Evolutionary conservation across 2,113 vertebrate genomes (phyloP).

Genomic region (Chaenocephalus aceratus): DNA sequence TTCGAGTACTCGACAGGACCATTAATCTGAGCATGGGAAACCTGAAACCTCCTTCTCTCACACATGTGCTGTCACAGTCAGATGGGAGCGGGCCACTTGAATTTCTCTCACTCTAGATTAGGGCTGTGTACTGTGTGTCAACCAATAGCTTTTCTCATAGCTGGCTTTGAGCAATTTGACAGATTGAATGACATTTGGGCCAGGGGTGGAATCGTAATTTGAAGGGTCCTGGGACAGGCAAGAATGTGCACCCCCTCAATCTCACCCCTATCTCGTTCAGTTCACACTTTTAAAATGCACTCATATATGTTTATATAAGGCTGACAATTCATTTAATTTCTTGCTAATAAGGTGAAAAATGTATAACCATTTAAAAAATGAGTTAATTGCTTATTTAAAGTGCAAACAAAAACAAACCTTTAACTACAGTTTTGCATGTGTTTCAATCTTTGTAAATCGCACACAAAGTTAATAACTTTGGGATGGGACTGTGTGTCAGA

Average conservation of each 20-base stretch:
- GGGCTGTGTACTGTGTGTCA: constrained; percentile 1
- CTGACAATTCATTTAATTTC: background rate
- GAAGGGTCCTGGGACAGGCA: background rate
- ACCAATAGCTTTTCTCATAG: constrained; percentile 15
- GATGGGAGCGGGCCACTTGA: background rate
- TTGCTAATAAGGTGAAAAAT: background rate
- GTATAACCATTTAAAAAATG: background rate
- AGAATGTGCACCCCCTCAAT: background rate
- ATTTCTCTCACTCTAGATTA: background rate
- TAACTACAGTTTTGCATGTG: background rate
- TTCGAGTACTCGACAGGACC: background rate
- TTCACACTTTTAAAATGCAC: background rate
- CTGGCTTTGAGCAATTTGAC: background rate
- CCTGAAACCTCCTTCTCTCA: constrained; percentile 8
- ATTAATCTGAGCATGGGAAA: background rate
- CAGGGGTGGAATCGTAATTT: background rate
- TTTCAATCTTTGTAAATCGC: background rate
- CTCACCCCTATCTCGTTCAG: background rate
- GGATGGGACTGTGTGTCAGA: background rate
- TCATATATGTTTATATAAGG: too few species aligned
- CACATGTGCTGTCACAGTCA: constrained; percentile 23
- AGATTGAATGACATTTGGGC: background rate
- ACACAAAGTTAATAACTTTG: background rate
- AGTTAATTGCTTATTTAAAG: background rate
- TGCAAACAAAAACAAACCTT: too few species aligned